phyloP scores from a whole-genome alignment of 2,113 vertebrate species.

The Phylloscopus trochilus region DNA sequence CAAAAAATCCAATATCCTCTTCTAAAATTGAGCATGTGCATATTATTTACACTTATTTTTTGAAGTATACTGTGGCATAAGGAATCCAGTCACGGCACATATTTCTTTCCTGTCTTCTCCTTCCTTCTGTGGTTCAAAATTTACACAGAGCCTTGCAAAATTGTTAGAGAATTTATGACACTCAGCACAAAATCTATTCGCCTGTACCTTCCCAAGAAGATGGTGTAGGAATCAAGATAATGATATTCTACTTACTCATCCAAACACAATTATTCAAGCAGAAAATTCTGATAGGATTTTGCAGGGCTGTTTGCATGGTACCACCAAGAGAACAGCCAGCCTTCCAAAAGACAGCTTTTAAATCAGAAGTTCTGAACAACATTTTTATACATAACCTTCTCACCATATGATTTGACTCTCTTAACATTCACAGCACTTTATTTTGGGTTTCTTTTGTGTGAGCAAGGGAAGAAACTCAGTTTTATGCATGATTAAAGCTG shows the following conservation, averaged over 20 bases:
- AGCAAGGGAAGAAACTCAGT: not conserved
- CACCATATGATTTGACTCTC: not conserved
- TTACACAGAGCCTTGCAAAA: constrained; percentile 43
- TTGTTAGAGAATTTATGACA: constrained; percentile 43
- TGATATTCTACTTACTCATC: not conserved
- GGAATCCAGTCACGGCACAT: not conserved
- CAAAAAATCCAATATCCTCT: not conserved
- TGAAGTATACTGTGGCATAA: not conserved
- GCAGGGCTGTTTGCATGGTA: not conserved
- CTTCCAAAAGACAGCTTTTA: constrained; percentile 7
- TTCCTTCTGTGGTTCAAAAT: constrained; percentile 7
- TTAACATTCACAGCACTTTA: not conserved
- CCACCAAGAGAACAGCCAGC: not conserved
- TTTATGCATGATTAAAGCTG: constrained; percentile 36
- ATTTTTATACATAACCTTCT: not conserved
- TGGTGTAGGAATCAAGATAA: constrained; percentile 10
- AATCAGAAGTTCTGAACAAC: constrained; percentile 14
- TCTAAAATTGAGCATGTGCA: not conserved
- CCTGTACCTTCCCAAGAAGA: not conserved
- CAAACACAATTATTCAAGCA: constrained; percentile 36
- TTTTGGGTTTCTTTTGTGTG: not conserved
- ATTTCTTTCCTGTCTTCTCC: not conserved
- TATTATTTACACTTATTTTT: not conserved
- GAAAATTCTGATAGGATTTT: constrained; percentile 12
- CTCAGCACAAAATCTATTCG: constrained; percentile 41